Base-by-base conservation (phyloP, 2,113 vertebrate genomes). In the Xiphophorus couchianus region DNA sequence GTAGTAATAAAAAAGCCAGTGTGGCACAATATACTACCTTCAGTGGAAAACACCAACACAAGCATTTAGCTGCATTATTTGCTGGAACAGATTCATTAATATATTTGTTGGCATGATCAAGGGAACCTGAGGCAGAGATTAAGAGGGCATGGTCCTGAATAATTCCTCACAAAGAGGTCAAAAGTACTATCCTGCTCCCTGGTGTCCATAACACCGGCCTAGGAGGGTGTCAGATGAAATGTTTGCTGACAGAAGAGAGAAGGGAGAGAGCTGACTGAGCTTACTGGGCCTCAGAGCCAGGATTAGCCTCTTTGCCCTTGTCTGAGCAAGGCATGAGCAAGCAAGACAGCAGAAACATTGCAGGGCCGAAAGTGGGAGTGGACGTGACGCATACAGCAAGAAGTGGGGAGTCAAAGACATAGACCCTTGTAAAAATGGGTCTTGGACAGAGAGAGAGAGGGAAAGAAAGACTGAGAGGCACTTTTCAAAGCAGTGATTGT, bases 301-400 rank as follows among this genome's bases (percentile, higher is more conserved):
- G 87, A 92, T 93, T 91, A 92, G 82, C 91, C 81, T 85, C 74
- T 90, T 81, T 82, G 84, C 74, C 90, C 87, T 86, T 85, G 86
- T 86, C 81, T 82, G 76, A 66, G 73, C 66, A 77, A 82, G 69
- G 78, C 81, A 80, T 39, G 73, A 77, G 77, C 67, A 77, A 71
- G 66, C 61, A 1, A 76, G 69, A 73, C 67, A 68, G 79, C 62
- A 85, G 66, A 69, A 83, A 82, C 66, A 19, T 74, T 58, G 71
- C n/a, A 44, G 61, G 83, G 71, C 73, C 33, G 42, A 76, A 81
- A 86, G 77, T 64, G 71, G 82, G 80, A 88, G 73, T 74, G 74
- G 77, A 62, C 73, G 9, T 82, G 71, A 78, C 75, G 80, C 81
- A 70, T 71, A 51, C 83, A 69, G 22, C 60, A 76, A 73, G 60